These are phyloP conservation scores for Antheraea yamamai DNA, from an alignment of 2,888 invertebrate species.

Conservation along the genomic window DNA sequence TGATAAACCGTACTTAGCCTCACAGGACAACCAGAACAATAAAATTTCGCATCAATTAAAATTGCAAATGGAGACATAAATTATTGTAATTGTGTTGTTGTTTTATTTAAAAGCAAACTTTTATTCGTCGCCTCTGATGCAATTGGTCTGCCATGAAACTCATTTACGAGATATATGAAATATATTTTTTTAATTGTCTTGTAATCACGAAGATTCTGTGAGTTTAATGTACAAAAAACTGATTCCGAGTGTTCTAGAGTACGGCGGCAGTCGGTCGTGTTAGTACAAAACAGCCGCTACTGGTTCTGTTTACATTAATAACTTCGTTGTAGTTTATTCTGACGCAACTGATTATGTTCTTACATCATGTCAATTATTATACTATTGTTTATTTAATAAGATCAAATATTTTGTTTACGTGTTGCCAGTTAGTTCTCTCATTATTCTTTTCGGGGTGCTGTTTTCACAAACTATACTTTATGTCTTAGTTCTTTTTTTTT, in stretches of 20 bases:
- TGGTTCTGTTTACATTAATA: neutral
- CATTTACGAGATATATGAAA: neutral
- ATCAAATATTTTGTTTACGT: neutral
- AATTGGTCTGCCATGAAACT: neutral
- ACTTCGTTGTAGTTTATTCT: neutral
- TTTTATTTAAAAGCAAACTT: neutral
- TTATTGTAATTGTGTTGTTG: constrained; percentile 10
- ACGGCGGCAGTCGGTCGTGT: neutral
- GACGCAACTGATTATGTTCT: neutral
- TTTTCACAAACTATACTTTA: no score
- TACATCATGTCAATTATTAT: constrained; percentile 1
- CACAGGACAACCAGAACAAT: constrained; percentile 14
- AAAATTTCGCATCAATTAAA: constrained; percentile 19
- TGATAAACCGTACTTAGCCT: constrained; percentile 16
- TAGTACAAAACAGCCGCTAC: neutral
- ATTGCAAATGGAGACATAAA: constrained; percentile 12
- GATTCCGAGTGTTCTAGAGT: no score
- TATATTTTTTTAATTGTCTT: neutral
- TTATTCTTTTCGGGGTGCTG: no score
- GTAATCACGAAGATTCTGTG: no score
- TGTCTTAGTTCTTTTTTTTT: no score
- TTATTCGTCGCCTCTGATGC: neutral
- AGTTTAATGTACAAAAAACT: no score
- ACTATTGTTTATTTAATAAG: neutral
- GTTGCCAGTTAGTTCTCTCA: no score